phyloP scores from a whole-genome alignment of 1,140 invertebrate genomes.

The Saccostrea glomerata region DNA sequence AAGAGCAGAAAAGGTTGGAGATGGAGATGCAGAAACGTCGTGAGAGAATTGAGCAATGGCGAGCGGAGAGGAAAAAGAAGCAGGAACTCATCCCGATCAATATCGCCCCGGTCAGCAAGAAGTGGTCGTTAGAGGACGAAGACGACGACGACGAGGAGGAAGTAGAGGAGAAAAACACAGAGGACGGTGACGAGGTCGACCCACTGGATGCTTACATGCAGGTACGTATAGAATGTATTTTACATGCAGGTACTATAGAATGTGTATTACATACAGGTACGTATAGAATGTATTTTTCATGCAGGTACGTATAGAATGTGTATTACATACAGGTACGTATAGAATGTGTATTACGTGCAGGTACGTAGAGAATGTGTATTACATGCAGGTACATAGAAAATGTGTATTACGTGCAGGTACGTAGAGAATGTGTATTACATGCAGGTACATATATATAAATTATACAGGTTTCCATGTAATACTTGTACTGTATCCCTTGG shows the following conservation, averaged over 20 bases:
- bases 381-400: not conserved
- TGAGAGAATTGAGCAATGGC: slow-evolving; percentile 95
- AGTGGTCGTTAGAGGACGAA: slow-evolving; percentile 89
- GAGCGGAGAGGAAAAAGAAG: slow-evolving; percentile 88
- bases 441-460: no score
- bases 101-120: slow-evolving; percentile 78
- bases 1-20: slow-evolving; percentile 88
- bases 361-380: no score
- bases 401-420: not conserved
- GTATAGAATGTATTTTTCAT: not conserved
- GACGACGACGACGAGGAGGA: slow-evolving; percentile 78
- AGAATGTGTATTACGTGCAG: not conserved
- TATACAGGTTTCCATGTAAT: slow-evolving; percentile 40
- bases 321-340: not conserved
- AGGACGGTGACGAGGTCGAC: slow-evolving; percentile 87
- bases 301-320: no score
- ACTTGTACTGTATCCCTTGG: not conserved
- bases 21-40: slow-evolving; percentile 97
- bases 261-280: not conserved
- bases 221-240: not conserved
- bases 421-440: not conserved
- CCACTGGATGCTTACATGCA: slow-evolving; percentile 97
- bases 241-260: no score
- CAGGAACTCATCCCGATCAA: slow-evolving; percentile 72
- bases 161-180: slow-evolving; percentile 55